Base-by-base conservation (phyloP, 2,113 vertebrate genomes). In the Melospiza georgiana region DNA sequence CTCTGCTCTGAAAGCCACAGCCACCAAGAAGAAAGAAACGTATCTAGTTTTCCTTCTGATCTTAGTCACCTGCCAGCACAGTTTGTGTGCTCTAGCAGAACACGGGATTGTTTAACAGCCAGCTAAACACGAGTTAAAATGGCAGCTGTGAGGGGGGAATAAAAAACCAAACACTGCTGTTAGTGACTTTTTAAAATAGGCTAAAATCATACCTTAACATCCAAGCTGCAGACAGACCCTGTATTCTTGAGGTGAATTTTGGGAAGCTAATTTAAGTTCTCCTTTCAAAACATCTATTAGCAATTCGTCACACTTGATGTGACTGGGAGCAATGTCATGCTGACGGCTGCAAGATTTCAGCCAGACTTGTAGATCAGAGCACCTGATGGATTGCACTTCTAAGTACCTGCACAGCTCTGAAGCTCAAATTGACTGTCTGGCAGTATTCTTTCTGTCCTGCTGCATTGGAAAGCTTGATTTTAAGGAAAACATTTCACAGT, bases 341-440 rank as follows among this genome's bases (percentile, higher is more conserved):
- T 96, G 97, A 97, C 23, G 7, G 93, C 94, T 95, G 95, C 94
- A 95, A 91, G 91, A 96, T 96, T 95, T 91, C 95, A 95, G 89
- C 82, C 94, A 93, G 87, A 68, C 80, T 85, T 84, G 91, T 67
- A 91, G 96, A 95, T 94, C 71, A 84, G 73, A 94, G 91, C 46
- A 93, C 83, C 93, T 91, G 91, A 94, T 71, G 77, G 92, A 94
- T 93, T 94, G 82, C 71, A 81, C 89, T 95, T 69, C 74, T 89
- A 94, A 95, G 92, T 44, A 93, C 84, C 87, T 87, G 90, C 93
- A 91, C 30, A 87, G 83, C 68, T 75, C 90, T 86, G 92, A 94
- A 94, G 73, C 92, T 82, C 74, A 94, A 94, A 91, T 17, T 65
- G 72, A 80, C 89, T 84, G 67, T n/a, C 87, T 95, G 91, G 87